These are phyloP conservation scores for Acipenser transmontanus DNA, from an alignment of 2,797 vertebrate species.

Conservation along the genomic window DNA sequence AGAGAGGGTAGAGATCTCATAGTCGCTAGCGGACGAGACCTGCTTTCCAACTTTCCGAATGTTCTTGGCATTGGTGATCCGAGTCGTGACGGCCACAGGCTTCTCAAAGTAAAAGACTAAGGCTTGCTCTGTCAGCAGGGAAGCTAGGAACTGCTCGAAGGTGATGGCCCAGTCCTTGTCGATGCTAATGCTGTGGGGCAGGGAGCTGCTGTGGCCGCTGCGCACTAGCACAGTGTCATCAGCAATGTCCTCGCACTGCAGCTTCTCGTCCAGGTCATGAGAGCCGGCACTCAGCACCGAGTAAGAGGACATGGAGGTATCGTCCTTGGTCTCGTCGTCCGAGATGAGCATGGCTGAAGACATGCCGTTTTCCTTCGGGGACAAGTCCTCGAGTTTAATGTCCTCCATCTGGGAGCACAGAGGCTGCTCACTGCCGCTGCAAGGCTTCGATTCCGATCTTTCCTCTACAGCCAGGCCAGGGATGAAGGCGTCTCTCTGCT, in stretches of 20 bases:
- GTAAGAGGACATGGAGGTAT: constrained; percentile 94
- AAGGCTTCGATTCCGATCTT: constrained; percentile 45
- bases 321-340: constrained; percentile 89
- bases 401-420: constrained; percentile 76
- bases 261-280: constrained; percentile 88
- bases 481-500: too few species aligned
- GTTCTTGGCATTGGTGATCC: constrained; percentile 87
- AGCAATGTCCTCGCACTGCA: constrained; percentile 90
- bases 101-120: constrained; percentile 93
- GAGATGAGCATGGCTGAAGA: constrained; percentile 90
- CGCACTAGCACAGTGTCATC: constrained; percentile 91
- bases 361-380: constrained; percentile 75
- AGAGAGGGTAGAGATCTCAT: constrained; percentile 83
- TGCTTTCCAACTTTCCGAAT: constrained; percentile 75
- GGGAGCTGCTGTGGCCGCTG: constrained; percentile 41
- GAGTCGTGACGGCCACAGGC: constrained; percentile 76
- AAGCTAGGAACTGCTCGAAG: constrained; percentile 94
- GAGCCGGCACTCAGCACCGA: constrained; percentile 91
- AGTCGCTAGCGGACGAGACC: constrained; percentile 77
- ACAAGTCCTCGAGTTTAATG: constrained; percentile 87
- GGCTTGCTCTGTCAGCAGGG: constrained; percentile 86
- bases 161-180: constrained; percentile 96
- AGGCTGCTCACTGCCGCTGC: constrained; percentile 11
- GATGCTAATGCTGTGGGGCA: constrained; percentile 75
- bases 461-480: constrained; percentile 8